Percentiles rank a stretch among this genome's conserved stretches.
phyloP scores from a whole-genome alignment of 2,797 vertebrate genomes.

The Heterohyrax brucei region DNA sequence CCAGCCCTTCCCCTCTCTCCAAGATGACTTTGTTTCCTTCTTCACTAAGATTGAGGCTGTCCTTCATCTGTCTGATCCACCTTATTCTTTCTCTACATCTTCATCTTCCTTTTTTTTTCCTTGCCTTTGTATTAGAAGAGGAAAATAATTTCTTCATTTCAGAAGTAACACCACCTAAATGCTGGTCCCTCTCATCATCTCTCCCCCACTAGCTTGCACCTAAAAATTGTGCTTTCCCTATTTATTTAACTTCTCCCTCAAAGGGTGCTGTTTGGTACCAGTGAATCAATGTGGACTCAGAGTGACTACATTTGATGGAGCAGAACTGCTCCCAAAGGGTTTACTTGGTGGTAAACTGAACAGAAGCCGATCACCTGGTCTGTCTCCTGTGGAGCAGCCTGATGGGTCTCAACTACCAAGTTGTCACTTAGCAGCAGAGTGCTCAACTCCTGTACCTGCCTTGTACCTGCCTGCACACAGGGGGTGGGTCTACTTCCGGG shows the following conservation, averaged over 20 bases:
- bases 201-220: no score
- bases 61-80: background rate
- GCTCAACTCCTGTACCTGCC: background rate
- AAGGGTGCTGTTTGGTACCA: background rate
- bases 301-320: background rate
- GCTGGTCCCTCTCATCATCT: background rate
- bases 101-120: background rate
- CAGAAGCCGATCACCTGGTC: background rate
- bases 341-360: background rate
- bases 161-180: background rate
- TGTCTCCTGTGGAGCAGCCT: background rate
- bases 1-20: rapidly evolving
- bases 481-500: background rate
- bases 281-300: background rate
- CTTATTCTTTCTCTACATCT: background rate
- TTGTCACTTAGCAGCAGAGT: background rate
- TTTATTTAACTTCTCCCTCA: background rate
- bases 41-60: background rate
- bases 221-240: background rate
- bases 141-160: background rate
- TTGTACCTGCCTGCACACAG: background rate
- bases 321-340: background rate
- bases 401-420: background rate
- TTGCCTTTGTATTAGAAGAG: background rate
- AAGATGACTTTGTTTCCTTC: background rate